Evolutionary conservation across 64 coral and sea anemone genomes (phyloP), one percentile per base, ranked within the genome.

Genomic region (Porites australiensis): DNA sequence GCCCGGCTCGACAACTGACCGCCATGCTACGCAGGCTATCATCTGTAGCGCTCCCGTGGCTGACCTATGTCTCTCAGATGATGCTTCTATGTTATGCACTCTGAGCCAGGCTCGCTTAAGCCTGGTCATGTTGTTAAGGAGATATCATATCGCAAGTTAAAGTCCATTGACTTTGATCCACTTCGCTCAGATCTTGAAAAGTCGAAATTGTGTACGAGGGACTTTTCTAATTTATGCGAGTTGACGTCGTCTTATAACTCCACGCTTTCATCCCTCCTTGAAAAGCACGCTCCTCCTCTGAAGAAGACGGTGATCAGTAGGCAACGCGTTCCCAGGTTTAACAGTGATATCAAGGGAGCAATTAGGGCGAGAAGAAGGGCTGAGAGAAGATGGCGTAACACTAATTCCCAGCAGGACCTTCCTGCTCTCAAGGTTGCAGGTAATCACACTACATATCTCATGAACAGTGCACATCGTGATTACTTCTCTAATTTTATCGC

Each of bases 271-370:
- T 88, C 70, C 58, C 70, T 88, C 44, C 69, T 73, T 50, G 85
- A 88, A 51, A 74, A 73, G 50, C 70, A 88, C 44, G 85, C 68
- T 21, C 85, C 52, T 19, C 18, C 61, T 68, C 74, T 58, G 66
- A 55, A 72, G 66, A 88, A 88, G 58, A 53, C 74, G 85, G 85
- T 88, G 19, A 51, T 74, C 70, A 74, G 66, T 88, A 88, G 85
- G 68, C 68, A 71, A 53, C 85, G 70, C 71, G 27, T 75, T 23
- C 85, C 85, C n/a, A 75, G 85, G 85, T 88, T 88, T 88, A 88
- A 88, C 70, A 71, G 51, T 88, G 85, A 88, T n/a, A 88, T 88
- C 60, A 88, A 88, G 70, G 11, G n/a, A 53, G 63, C 83, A 23
- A 69, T 87, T 52, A 87, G 64, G 68, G 21, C 46, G 53, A 87